phyloP scores from a whole-genome alignment of 2,888 invertebrate species.

The Plagiodera versicolora region DNA sequence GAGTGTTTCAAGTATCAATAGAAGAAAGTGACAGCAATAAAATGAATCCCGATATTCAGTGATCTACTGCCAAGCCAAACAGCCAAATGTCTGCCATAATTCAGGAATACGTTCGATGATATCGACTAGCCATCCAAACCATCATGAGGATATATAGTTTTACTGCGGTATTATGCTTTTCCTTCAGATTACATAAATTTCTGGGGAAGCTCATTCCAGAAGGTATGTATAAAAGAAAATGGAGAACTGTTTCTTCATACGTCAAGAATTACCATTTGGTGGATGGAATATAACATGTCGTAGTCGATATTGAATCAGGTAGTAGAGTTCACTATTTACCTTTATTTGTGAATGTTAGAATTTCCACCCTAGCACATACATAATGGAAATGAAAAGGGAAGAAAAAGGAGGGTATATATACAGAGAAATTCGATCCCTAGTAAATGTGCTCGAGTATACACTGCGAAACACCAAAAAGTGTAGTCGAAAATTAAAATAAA shows the following conservation, averaged over 20 bases:
- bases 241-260: too few species aligned
- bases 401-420: conserved; percentile 24
- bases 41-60: conserved; percentile 28
- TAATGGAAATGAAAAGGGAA: conserved; percentile 28
- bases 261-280: background rate
- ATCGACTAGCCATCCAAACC: conserved; percentile 37
- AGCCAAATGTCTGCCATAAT: conserved; percentile 44
- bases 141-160: conserved; percentile 30
- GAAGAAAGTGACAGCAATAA: too few species aligned
- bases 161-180: conserved; percentile 38
- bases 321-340: background rate
- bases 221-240: background rate
- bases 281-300: background rate
- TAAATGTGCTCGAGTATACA: background rate
- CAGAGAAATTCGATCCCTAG: conserved; percentile 21
- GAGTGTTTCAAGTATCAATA: too few species aligned
- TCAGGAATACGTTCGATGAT: conserved; percentile 44
- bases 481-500: too few species aligned
- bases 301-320: background rate
- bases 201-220: background rate
- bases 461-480: too few species aligned
- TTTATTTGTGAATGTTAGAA: conserved; percentile 11
- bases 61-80: conserved; percentile 34
- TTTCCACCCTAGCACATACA: conserved; percentile 27
- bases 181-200: background rate